Conservation (phyloP, 2,113 vertebrate genomes). For the Hippocampus barbouri region DNA sequence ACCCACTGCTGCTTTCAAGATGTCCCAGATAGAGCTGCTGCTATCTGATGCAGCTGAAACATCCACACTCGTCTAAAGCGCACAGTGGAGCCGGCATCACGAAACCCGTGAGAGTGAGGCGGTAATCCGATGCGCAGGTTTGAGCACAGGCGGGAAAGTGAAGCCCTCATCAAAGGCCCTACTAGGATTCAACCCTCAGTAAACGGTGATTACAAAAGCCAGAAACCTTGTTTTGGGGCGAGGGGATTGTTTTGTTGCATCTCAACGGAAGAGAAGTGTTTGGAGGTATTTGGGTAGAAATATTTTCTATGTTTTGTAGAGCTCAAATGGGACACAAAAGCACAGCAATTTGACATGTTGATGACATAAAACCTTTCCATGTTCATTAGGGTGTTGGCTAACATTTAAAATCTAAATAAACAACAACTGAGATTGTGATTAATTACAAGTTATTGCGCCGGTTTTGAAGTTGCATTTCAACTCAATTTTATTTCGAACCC, state of each 20-base stretch:
- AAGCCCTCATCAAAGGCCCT: slow-evolving; percentile 53
- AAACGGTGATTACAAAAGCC: slow-evolving; percentile 26
- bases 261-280: slow-evolving; percentile 11
- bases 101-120: slow-evolving; percentile 42
- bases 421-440: too few relatives aligned
- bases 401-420: too few relatives aligned
- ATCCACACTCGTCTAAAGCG: slow-evolving; percentile 45
- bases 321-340: background rate
- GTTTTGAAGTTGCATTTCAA: too few relatives aligned
- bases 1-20: slow-evolving; percentile 38
- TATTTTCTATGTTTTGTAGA: background rate
- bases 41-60: slow-evolving; percentile 54
- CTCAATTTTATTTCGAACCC: too few relatives aligned
- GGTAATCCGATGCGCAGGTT: slow-evolving; percentile 51
- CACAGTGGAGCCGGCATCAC: slow-evolving; percentile 39
- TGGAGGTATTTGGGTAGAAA: slow-evolving; percentile 1
- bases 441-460: too few relatives aligned
- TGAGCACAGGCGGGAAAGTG: slow-evolving; percentile 44
- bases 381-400: background rate
- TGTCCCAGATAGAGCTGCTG: slow-evolving; percentile 38
- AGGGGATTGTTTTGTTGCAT: background rate
- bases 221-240: background rate
- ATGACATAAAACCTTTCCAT: background rate
- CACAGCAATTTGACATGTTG: background rate
- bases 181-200: slow-evolving; percentile 35